Percentiles rank a stretch among this genome's conserved stretches.
These are phyloP conservation scores for Aphelinus certus DNA, from an alignment of 1,140 invertebrate species.

Conservation along the genomic window DNA sequence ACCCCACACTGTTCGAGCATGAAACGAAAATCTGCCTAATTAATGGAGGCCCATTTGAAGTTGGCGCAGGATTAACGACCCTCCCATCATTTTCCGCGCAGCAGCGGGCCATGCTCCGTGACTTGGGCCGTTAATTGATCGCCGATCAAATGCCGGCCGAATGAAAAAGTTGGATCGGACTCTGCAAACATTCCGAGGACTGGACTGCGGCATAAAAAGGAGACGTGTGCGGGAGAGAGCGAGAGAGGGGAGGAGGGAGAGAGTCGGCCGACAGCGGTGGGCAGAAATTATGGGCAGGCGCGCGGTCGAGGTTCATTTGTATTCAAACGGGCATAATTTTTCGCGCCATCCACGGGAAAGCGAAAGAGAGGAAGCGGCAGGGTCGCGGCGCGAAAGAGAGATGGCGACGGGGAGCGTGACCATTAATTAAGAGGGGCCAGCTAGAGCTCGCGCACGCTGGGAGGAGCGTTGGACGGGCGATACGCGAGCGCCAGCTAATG, in stretches of 20 bases:
- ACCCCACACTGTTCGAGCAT: no score
- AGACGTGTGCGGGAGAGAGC: no score
- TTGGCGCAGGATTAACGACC: no score
- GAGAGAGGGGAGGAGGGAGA: no score
- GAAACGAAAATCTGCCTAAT: no score
- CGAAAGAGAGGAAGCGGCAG: background rate
- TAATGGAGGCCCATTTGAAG: no score
- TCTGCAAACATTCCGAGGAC: no score
- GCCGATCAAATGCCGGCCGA: background rate
- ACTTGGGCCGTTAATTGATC: no score
- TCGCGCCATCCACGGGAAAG: conserved; percentile 38
- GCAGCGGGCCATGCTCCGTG: no score
- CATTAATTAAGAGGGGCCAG: conserved; percentile 56
- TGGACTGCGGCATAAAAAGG: no score
- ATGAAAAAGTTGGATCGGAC: background rate
- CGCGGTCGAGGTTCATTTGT: conserved; percentile 44
- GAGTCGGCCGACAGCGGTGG: no score
- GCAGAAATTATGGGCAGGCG: conserved; percentile 4
- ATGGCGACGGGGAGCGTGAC: conserved; percentile 22
- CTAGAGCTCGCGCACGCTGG: conserved; percentile 12
- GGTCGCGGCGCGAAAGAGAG: conserved; percentile 14
- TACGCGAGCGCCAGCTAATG: conserved; percentile 40
- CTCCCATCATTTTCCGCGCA: no score
- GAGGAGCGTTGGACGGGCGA: conserved; percentile 35
- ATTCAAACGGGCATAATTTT: conserved; percentile 56